phyloP scores from a whole-genome alignment of 2,113 vertebrate species.

The Apodemus sylvaticus region DNA sequence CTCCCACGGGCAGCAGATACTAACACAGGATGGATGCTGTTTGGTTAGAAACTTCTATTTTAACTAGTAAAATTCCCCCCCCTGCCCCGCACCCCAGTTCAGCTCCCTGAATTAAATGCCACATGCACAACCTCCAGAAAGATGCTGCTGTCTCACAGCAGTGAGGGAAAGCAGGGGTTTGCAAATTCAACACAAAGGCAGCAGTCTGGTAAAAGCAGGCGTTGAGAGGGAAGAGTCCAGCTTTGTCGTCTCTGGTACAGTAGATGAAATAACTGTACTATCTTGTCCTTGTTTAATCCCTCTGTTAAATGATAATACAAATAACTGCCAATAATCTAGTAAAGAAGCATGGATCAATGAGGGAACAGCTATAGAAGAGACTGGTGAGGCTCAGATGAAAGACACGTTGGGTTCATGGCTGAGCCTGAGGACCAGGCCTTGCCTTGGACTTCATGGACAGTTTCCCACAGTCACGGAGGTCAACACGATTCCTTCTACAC shows the following conservation, averaged over 20 bases:
- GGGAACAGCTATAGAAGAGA: conserved; percentile 44
- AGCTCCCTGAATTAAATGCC: conserved; percentile 7
- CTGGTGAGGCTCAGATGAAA: conserved; percentile 51
- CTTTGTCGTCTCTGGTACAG: not conserved
- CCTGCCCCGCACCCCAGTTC: too few species aligned
- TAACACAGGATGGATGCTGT: conserved; percentile 44
- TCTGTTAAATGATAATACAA: conserved; percentile 55
- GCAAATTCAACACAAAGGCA: not conserved
- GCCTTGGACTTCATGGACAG: conserved; percentile 18
- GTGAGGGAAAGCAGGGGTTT: not conserved
- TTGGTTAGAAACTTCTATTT: conserved; percentile 38
- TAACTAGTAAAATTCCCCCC: not conserved
- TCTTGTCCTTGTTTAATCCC: conserved; percentile 41
- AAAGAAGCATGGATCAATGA: conserved; percentile 22
- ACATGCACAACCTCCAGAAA: conserved; percentile 24
- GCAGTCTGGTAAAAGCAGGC: not conserved
- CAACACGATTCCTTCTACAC: not conserved
- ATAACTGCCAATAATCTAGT: conserved; percentile 26
- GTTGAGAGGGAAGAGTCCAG: not conserved
- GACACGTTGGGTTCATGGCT: conserved; percentile 47
- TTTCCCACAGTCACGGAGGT: conserved; percentile 27
- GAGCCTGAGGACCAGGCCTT: conserved; percentile 42
- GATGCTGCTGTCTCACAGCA: not conserved
- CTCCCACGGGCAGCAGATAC: not conserved
- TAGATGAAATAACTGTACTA: not conserved